A percentile compares a stretch with the other conserved stretches of the same genome.
phyloP scores from a whole-genome alignment of 2,888 invertebrate genomes.

The Ecliptopera silaceata region DNA sequence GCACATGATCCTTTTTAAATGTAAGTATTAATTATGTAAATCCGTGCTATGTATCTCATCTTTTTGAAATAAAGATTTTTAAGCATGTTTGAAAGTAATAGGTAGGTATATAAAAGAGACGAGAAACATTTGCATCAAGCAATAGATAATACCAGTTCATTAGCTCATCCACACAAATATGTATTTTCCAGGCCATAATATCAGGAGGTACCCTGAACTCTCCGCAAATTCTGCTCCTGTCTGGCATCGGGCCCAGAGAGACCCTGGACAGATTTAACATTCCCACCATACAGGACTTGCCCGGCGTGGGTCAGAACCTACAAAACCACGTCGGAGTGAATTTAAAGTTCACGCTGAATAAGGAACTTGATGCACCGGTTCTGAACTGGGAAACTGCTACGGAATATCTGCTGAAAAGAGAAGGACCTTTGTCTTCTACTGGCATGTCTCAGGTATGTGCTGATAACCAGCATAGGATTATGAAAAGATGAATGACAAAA shows the following conservation, averaged over 20 bases:
- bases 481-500: too few species aligned
- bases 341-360: slow-evolving; percentile 79
- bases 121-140: too few species aligned
- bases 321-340: slow-evolving; percentile 87
- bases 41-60: too few species aligned
- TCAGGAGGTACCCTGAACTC: slow-evolving; percentile 86
- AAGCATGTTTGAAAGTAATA: too few species aligned
- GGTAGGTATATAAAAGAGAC: not conserved
- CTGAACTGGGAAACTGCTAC: slow-evolving; percentile 84
- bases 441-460: slow-evolving; percentile 84
- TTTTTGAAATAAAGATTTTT: too few species aligned
- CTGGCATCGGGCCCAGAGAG: slow-evolving; percentile 86
- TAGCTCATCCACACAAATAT: too few species aligned
- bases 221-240: slow-evolving; percentile 85
- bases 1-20: too few species aligned
- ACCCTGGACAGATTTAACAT: slow-evolving; percentile 84
- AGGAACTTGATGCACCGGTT: slow-evolving; percentile 77
- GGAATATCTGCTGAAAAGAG: slow-evolving; percentile 84
- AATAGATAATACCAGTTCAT: too few species aligned
- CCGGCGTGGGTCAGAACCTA: slow-evolving; percentile 87
- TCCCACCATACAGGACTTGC: slow-evolving; percentile 83
- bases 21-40: too few species aligned
- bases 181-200: slow-evolving; percentile 73
- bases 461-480: too few species aligned
- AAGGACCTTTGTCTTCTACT: slow-evolving; percentile 85